Percentiles rank a stretch among this genome's conserved stretches.
Conservation (phyloP, 2,113 vertebrate genomes). For the Psittacula cyanocephala region DNA sequence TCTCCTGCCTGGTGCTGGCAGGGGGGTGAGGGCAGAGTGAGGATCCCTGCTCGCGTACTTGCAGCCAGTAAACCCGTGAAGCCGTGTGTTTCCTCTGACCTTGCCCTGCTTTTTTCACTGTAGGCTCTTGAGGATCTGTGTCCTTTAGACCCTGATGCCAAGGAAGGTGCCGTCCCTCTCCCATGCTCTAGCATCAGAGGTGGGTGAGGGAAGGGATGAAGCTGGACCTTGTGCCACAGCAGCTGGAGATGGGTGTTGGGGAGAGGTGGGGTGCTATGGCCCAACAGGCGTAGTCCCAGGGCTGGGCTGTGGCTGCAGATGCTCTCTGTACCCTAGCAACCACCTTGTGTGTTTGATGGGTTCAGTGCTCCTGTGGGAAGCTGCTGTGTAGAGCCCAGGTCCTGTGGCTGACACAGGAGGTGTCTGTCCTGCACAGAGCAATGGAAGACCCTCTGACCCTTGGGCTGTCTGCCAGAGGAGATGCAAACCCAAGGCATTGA, state of each 20-base stretch:
- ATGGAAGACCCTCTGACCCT: neutral
- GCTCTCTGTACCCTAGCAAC: neutral
- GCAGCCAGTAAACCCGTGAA: neutral
- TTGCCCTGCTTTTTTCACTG: neutral
- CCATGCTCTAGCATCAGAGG: neutral
- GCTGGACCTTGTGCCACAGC: neutral
- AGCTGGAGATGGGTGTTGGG: neutral
- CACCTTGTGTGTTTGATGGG: neutral
- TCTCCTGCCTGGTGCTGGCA: neutral
- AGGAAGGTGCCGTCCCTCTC: neutral
- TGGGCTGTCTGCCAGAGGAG: neutral
- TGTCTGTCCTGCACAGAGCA: neutral
- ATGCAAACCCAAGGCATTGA: neutral
- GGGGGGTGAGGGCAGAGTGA: neutral
- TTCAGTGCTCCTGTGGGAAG: neutral
- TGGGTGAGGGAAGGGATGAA: neutral
- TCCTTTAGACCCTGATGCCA: neutral
- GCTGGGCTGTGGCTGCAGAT: neutral
- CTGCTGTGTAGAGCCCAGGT: neutral
- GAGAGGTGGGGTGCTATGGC: neutral
- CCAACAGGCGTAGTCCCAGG: neutral
- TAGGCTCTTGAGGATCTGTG: neutral
- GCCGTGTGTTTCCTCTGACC: neutral
- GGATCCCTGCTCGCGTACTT: neutral
- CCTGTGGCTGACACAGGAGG: neutral